Percentiles rank a stretch among this genome's conserved stretches.
phyloP scores from a whole-genome alignment of 2,888 invertebrate genomes.

The Falcaria lacertinaria region DNA sequence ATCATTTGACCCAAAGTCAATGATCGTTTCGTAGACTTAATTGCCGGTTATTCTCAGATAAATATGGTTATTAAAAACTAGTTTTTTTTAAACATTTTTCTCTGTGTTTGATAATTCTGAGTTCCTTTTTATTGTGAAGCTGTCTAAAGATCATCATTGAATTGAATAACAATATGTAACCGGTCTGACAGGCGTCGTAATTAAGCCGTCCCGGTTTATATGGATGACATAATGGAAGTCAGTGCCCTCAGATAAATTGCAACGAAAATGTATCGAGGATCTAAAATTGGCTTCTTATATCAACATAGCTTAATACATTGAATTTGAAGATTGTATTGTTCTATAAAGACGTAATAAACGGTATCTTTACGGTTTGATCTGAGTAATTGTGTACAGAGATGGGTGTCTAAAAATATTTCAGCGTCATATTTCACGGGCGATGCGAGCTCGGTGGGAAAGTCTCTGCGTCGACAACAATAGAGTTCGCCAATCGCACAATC shows the following conservation, averaged over 20 bases:
- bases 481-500: constrained; percentile 64
- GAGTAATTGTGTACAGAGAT: constrained; percentile 12
- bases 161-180: background rate
- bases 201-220: background rate
- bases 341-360: background rate
- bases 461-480: constrained; percentile 48
- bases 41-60: too few relatives aligned
- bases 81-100: background rate
- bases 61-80: too few relatives aligned
- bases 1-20: too few relatives aligned
- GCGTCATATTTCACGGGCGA: constrained; percentile 24
- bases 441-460: constrained; percentile 45
- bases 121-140: too few relatives aligned
- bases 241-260: constrained; percentile 9
- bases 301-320: constrained; percentile 9
- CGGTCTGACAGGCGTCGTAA: background rate
- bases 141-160: background rate
- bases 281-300: constrained; percentile 6
- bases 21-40: too few relatives aligned
- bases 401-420: constrained; percentile 18
- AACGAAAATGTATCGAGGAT: constrained; percentile 11
- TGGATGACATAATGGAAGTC: constrained; percentile 4
- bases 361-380: background rate
- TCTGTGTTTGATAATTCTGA: too few relatives aligned
- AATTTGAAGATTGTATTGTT: too few relatives aligned